These are phyloP conservation scores for Druon quercuslanigerum DNA, from an alignment of 1,140 invertebrate species.

Conservation along the genomic window DNA sequence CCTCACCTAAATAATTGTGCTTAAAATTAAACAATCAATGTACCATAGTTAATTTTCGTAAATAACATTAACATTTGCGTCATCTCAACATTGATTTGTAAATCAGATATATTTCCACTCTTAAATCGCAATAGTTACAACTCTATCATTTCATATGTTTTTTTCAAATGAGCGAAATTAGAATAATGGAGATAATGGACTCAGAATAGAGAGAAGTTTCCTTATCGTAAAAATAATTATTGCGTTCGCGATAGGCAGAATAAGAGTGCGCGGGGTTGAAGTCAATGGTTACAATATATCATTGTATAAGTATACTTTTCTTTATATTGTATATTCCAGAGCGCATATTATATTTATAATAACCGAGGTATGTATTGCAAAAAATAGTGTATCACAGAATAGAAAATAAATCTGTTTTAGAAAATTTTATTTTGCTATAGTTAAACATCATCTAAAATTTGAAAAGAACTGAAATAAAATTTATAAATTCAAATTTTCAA, in stretches of 20 bases:
- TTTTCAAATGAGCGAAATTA: background rate
- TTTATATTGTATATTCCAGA: background rate
- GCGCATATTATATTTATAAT: constrained; percentile 15
- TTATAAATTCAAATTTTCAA: background rate
- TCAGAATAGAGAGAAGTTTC: background rate
- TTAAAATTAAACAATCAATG: background rate
- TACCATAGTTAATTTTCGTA: background rate
- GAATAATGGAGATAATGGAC: background rate
- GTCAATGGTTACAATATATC: background rate
- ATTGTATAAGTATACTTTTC: too few relatives aligned
- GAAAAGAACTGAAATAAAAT: background rate
- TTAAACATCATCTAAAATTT: background rate
- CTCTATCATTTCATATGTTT: background rate
- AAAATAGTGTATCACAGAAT: background rate
- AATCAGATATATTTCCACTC: background rate
- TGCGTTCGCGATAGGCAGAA: constrained; percentile 5
- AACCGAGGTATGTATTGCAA: background rate
- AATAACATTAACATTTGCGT: background rate
- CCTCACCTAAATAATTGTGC: constrained; percentile 48
- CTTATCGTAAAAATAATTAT: constrained; percentile 7
- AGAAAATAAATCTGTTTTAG: background rate
- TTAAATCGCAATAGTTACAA: background rate
- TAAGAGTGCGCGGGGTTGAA: constrained; percentile 3
- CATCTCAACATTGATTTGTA: background rate
- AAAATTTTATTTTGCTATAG: background rate